These are phyloP conservation scores for Sinonovacula constricta DNA, from an alignment of 1,140 invertebrate species.

Conservation along the genomic window DNA sequence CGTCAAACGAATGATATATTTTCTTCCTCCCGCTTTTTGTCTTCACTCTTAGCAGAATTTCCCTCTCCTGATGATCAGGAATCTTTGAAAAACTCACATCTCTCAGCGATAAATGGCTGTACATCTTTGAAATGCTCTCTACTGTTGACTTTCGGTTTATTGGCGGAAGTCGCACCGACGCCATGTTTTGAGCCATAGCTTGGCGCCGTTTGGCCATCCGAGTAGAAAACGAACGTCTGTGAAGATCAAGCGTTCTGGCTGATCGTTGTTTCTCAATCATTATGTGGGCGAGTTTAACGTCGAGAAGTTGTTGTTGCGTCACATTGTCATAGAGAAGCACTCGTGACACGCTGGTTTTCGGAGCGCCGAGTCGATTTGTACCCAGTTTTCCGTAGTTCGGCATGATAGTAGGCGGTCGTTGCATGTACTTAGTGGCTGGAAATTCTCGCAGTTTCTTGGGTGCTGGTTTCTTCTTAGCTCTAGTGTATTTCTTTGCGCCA, in stretches of 20 bases:
- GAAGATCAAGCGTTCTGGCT: conserved; percentile 59
- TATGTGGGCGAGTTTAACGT: conserved; percentile 67
- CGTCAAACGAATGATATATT: conserved; percentile 61
- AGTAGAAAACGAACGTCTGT: conserved; percentile 62
- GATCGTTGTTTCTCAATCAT: conserved; percentile 61
- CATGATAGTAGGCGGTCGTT: conserved; percentile 70
- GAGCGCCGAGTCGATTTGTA: conserved; percentile 50
- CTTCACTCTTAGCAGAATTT: conserved; percentile 62
- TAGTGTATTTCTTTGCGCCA: too few relatives aligned
- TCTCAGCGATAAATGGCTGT: conserved; percentile 35
- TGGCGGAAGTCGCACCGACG: neutral
- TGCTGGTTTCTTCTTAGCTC: too few relatives aligned
- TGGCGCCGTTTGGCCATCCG: conserved; percentile 56
- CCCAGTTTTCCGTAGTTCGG: conserved; percentile 72
- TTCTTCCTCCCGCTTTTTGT: conserved; percentile 57
- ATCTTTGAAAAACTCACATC: conserved; percentile 58
- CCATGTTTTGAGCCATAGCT: neutral
- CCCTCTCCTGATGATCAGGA: conserved; percentile 50
- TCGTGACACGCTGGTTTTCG: conserved; percentile 71
- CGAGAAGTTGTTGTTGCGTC: conserved; percentile 71
- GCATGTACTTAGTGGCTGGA: too few relatives aligned
- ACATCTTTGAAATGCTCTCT: neutral
- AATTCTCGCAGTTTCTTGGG: too few relatives aligned
- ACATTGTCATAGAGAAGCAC: conserved; percentile 74
- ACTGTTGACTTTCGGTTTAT: neutral